Evolutionary conservation across 2,113 vertebrate species (phyloP), one percentile per base, ranked within the genome.

Genomic region (Platichthys stellatus): DNA sequence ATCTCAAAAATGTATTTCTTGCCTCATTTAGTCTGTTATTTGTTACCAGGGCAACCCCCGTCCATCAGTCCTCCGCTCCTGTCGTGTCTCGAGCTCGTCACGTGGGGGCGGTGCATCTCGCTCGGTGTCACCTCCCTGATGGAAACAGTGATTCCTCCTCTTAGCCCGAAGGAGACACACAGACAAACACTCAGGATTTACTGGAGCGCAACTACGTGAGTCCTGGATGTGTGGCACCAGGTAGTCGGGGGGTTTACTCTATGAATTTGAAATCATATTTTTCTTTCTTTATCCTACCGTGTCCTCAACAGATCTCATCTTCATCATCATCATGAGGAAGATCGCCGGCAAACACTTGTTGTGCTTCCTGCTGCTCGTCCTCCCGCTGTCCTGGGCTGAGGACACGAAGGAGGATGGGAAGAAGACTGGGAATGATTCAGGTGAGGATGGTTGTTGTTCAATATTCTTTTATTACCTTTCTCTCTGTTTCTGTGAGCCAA

Each of bases 341-440:
- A 76, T 84, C 54, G 59, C 53, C 23, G 81, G 67, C 18, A 87
- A 75, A 85, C 83, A 85, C 81, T 80, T 92, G 73, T 65, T 94
- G 69, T 92, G 85, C 63, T 6, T 93, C n/a, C 59, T 89, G 15
- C 71, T 94, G 58, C 79, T 93, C 15, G 38, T 21, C 24, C 26
- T 92, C 68, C 78, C 82, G 47, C 68, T 90, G 10, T 83, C 71
- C 63, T 82, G 80, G 73, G 83, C 90, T 57, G 89, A 88, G 54
- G 78, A 86, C 73, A 78, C 35, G 21, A 85, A 79, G 76, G 84
- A 64, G 57, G 69, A 86, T 38, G 53, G 3, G 69, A 76, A 17
- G 40, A 80, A 81, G 17, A 63, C 63, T 4, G 81, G 86, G 1
- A 90, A 90, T 15, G 43, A 76, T 17, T 53, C 86, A 90, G 88